Evolutionary conservation across 2,797 vertebrate species (phyloP).

Genomic region (Gambelia wislizenii): DNA sequence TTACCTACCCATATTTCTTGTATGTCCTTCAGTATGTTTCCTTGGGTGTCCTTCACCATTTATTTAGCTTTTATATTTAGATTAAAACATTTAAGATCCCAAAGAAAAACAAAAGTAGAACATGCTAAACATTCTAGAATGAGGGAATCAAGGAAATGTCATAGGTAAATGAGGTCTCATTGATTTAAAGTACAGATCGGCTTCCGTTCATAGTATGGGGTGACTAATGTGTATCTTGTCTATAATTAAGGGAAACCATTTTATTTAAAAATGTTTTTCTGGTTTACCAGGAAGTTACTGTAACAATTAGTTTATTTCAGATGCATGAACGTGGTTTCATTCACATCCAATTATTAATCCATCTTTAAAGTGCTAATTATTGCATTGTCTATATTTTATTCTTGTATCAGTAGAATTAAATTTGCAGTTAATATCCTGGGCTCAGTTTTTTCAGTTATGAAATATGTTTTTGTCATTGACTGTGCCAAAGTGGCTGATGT

Average conservation of each 20-base stretch:
- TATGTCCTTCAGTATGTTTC: background rate
- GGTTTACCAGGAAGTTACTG: no score
- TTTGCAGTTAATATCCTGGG: slow-evolving; percentile 35
- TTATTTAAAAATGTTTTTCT: background rate
- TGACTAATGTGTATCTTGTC: background rate
- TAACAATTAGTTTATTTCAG: background rate
- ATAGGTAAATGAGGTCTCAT: background rate
- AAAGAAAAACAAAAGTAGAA: background rate
- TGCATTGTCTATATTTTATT: slow-evolving; percentile 11
- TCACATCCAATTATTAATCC: background rate
- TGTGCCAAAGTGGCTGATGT: slow-evolving; percentile 54
- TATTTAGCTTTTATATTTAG: no score
- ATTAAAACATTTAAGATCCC: background rate
- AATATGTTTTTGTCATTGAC: slow-evolving; percentile 48
- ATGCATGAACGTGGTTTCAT: background rate
- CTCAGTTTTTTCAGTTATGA: slow-evolving; percentile 37
- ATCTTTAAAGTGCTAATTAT: background rate
- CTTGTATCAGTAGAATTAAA: slow-evolving; percentile 26
- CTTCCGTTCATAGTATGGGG: background rate
- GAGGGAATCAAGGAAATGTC: background rate
- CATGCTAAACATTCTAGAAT: background rate
- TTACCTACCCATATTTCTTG: background rate
- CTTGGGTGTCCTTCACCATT: background rate
- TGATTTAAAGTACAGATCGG: slow-evolving; percentile 22
- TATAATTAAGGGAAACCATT: slow-evolving; percentile 8